These are phyloP conservation scores for Cyclargus thomasi DNA, from an alignment of 1,140 invertebrate species.

Conservation along the genomic window DNA sequence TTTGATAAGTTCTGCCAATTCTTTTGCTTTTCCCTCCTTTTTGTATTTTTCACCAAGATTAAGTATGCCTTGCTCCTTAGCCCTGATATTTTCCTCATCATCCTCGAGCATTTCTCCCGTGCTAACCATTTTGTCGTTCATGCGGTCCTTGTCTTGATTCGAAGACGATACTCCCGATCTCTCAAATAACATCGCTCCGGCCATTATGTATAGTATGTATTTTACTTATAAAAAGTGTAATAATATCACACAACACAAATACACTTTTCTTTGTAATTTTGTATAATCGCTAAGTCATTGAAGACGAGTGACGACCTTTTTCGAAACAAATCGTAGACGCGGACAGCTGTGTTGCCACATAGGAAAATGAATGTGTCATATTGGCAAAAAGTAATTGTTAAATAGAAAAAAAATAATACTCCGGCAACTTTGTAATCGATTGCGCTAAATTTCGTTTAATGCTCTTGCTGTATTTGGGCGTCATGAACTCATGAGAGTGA, in stretches of 20 bases:
- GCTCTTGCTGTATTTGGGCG: too few species aligned
- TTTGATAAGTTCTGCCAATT: slow-evolving; percentile 94
- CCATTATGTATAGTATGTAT: slow-evolving; percentile 78
- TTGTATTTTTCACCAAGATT: slow-evolving; percentile 93
- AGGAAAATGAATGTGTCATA: slow-evolving; percentile 16
- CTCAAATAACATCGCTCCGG: slow-evolving; percentile 90
- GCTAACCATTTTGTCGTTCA: slow-evolving; percentile 83
- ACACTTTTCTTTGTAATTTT: slow-evolving; percentile 71
- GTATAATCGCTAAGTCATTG: slow-evolving; percentile 73
- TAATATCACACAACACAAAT: slow-evolving; percentile 58
- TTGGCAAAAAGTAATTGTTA: neutral
- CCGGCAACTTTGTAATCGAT: too few species aligned
- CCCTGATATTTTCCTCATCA: slow-evolving; percentile 90
- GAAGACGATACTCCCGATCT: slow-evolving; percentile 82
- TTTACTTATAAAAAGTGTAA: slow-evolving; percentile 64
- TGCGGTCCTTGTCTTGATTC: slow-evolving; percentile 82
- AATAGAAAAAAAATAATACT: too few species aligned
- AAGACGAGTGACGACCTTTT: slow-evolving; percentile 52
- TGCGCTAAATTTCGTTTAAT: too few species aligned
- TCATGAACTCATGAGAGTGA: too few species aligned
- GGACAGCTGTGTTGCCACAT: slow-evolving; percentile 49
- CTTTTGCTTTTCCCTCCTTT: slow-evolving; percentile 94
- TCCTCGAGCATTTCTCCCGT: slow-evolving; percentile 83
- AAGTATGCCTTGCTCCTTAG: slow-evolving; percentile 92
- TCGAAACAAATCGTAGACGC: slow-evolving; percentile 71